Base-by-base conservation (phyloP, 2,888 invertebrate genomes). In the Leptopilina syphax region DNA sequence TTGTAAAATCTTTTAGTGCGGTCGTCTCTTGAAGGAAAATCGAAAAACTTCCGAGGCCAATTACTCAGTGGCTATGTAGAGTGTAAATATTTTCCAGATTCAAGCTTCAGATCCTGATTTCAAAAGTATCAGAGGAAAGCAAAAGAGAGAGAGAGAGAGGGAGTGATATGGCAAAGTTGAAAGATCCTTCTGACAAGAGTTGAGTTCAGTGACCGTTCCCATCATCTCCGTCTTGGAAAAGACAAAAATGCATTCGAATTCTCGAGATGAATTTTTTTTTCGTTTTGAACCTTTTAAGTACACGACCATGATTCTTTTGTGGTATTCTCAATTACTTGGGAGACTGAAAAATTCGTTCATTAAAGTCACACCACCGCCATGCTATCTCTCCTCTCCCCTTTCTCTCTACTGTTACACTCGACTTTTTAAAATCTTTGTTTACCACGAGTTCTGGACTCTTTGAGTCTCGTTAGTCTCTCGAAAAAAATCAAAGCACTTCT, bases 181-280 rank as follows among this genome's bases (percentile, higher is more conserved):
- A 73, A 73, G 73, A 73, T 57, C 34, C 57, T 44, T 73, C 73
- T 73, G 73, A 73, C 50, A 73, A 73, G 34, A 73, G 57, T 57
- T n/a, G 57, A 73, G 73, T 73, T 73, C 73, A 73, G 73, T 73
- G 73, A 73, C 73, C 73, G 73, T 73, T 44, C 7, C 44, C 57
- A 73, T 73, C 50, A 50, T 50, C 50, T 9, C 7, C n/a, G 13
- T 73, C 27, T 73, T 73, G 34, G 13, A 13, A 13, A 9, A 57
- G 57, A n/a, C 54, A 73, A 57, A 57, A 73, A 73, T 27, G 73
- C 34, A 41, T 73, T 57, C 34, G 34, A 10, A 73, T 34, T 13
- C 57, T 57, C 3, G 34, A 34, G 18, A 73, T 73, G 73, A 73
- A 34, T 54, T 41, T 27, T n/a, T 57, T 34, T 8, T 44, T 1